These are phyloP conservation scores for Papilio glaucus DNA, from an alignment of 1,140 invertebrate species.

Conservation along the genomic window DNA sequence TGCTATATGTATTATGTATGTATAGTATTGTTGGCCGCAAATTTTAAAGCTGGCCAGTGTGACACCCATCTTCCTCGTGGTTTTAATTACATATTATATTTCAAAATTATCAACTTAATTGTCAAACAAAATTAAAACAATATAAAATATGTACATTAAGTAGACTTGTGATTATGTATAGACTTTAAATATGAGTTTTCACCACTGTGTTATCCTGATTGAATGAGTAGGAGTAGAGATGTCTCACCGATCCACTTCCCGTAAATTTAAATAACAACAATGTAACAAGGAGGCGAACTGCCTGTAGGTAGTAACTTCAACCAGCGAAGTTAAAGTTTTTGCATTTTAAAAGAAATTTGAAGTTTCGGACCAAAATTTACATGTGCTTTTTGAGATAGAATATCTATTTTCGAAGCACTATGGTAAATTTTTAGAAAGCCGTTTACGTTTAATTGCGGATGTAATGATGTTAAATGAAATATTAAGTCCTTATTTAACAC, in stretches of 20 bases:
- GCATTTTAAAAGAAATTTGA: background rate
- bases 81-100: too few relatives aligned
- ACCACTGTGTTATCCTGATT: background rate
- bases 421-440: background rate
- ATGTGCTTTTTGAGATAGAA: constrained; percentile 14
- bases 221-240: too few relatives aligned
- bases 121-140: background rate
- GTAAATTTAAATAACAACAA: too few relatives aligned
- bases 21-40: too few relatives aligned
- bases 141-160: background rate
- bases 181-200: background rate
- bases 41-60: too few relatives aligned
- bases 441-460: too few relatives aligned
- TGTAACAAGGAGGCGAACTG: too few relatives aligned
- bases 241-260: too few relatives aligned
- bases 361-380: background rate
- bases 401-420: background rate
- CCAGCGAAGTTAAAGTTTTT: background rate
- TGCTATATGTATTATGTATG: too few relatives aligned
- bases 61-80: too few relatives aligned
- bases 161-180: background rate
- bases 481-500: too few relatives aligned
- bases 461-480: too few relatives aligned
- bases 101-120: background rate
- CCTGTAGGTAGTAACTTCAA: background rate